Percentiles rank a stretch among this genome's conserved stretches.
phyloP scores from a whole-genome alignment of 2,888 invertebrate genomes.

The Lottia scabra region DNA sequence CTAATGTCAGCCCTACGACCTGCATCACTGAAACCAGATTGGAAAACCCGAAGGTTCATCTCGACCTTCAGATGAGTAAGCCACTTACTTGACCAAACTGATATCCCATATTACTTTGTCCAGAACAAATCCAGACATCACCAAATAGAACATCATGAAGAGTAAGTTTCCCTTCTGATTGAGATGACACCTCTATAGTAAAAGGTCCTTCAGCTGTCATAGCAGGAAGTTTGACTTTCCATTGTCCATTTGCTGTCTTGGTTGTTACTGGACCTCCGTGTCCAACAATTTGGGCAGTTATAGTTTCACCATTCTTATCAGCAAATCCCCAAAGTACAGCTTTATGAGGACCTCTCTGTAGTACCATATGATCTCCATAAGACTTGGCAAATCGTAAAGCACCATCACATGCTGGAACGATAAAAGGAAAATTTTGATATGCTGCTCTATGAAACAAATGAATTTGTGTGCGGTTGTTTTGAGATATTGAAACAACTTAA shows the following conservation, averaged over 20 bases:
- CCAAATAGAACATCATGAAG: constrained; percentile 49
- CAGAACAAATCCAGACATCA: constrained; percentile 52
- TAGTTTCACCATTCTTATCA: constrained; percentile 24
- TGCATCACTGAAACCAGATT: not conserved
- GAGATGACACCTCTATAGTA: constrained; percentile 24
- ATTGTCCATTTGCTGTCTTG: constrained; percentile 25
- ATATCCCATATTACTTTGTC: constrained; percentile 46
- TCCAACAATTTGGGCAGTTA: constrained; percentile 19
- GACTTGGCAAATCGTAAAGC: constrained; percentile 18
- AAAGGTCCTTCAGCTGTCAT: constrained; percentile 31
- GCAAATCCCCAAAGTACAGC: constrained; percentile 42
- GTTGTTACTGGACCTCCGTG: constrained; percentile 11
- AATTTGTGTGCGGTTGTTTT: too few relatives aligned
- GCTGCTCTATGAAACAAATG: too few relatives aligned
- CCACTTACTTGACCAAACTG: constrained; percentile 10
- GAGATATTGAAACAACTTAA: too few relatives aligned
- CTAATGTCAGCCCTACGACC: too few relatives aligned
- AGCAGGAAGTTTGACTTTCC: constrained; percentile 30
- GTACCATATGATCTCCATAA: constrained; percentile 34
- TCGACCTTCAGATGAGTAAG: too few relatives aligned
- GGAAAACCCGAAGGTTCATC: too few relatives aligned
- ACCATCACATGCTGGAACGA: too few relatives aligned
- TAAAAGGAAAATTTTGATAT: too few relatives aligned
- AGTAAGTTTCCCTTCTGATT: constrained; percentile 9
- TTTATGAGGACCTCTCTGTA: constrained; percentile 27